Evolutionary conservation across 2,113 vertebrate genomes (phyloP).

Genomic region (Dryoscopus gambensis): DNA sequence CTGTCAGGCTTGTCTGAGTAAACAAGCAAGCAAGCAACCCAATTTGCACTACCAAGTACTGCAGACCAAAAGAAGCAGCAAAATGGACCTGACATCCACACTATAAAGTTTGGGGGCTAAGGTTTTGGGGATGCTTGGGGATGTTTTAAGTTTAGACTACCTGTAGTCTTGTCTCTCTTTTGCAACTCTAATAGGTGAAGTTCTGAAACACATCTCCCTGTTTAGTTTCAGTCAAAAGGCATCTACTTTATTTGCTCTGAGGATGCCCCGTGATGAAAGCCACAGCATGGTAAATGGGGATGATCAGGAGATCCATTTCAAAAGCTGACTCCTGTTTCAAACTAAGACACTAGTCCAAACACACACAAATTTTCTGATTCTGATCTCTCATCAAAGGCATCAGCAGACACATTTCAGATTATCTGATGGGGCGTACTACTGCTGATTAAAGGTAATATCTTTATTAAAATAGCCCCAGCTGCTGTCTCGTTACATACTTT

Average conservation of each 20-base stretch:
- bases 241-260: background rate
- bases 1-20: background rate
- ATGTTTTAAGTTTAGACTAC: background rate
- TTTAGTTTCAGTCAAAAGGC: background rate
- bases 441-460: background rate
- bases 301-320: background rate
- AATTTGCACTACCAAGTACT: background rate
- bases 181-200: background rate
- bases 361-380: background rate
- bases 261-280: background rate
- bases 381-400: background rate
- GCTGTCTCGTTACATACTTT: background rate
- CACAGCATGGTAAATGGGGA: background rate
- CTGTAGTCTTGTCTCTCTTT: background rate
- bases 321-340: background rate
- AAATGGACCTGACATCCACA: background rate
- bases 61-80: background rate
- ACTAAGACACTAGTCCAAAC: background rate
- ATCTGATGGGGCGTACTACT: background rate
- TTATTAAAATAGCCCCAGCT: background rate
- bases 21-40: background rate
- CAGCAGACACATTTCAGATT: background rate
- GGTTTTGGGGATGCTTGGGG: background rate
- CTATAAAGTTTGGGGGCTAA: background rate
- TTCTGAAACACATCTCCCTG: background rate